A percentile compares a stretch with the other conserved stretches of the same genome.
Evolutionary conservation across 2,113 vertebrate genomes (phyloP).

Genomic region (Climacteris rufus): DNA sequence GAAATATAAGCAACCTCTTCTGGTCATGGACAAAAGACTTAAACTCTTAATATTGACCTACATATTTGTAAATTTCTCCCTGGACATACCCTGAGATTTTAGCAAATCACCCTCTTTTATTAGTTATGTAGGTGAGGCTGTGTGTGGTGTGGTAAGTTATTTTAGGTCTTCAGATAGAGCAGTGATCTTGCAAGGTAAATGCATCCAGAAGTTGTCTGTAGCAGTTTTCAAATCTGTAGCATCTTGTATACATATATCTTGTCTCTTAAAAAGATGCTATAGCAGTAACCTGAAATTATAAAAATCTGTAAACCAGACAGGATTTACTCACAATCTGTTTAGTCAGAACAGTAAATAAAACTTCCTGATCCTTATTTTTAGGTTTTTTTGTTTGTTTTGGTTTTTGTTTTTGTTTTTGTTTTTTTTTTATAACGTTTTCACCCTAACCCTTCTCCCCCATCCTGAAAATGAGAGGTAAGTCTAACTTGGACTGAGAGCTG

Average conservation of each 20-base stretch:
- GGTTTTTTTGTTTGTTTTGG: background rate
- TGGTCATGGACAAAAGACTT: background rate
- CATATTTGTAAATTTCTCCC: background rate
- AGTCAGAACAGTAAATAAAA: background rate
- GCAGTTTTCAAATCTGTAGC: background rate
- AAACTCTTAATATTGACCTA: background rate
- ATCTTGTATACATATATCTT: background rate
- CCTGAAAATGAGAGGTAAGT: background rate
- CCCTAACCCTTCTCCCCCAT: accelerated
- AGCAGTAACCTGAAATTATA: background rate
- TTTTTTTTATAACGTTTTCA: too few species aligned
- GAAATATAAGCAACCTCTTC: background rate
- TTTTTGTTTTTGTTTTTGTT: too few species aligned
- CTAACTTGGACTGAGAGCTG: background rate
- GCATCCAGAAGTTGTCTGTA: background rate
- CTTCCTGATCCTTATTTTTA: background rate
- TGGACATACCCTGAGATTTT: background rate
- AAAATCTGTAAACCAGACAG: background rate
- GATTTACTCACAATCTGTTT: background rate
- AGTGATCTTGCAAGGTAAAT: background rate
- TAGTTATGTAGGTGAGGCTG: background rate
- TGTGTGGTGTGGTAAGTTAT: background rate
- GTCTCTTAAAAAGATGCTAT: background rate
- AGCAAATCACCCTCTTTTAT: background rate
- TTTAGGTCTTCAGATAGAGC: background rate